Percentiles rank a stretch among this genome's conserved stretches.
These are phyloP conservation scores for Charina bottae DNA, from an alignment of 2,113 vertebrate species.

Conservation along the genomic window DNA sequence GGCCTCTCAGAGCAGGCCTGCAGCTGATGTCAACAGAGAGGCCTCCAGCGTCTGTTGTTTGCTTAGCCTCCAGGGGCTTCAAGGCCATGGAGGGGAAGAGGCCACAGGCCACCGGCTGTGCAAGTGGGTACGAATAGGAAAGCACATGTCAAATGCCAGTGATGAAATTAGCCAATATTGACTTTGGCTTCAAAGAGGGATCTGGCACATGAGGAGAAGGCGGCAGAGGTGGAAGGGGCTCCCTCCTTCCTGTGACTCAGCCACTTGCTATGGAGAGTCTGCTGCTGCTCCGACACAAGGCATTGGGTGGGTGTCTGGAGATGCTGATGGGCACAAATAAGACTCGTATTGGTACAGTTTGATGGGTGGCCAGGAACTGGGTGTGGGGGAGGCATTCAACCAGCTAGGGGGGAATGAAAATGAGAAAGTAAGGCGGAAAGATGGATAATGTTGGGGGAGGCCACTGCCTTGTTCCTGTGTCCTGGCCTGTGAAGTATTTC, in stretches of 20 bases:
- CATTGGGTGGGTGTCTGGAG: background rate
- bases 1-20: background rate
- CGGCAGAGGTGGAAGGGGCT: too few species aligned
- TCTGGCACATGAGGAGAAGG: background rate
- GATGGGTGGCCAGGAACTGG: background rate
- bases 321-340: background rate
- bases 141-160: background rate
- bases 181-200: constrained; percentile 13
- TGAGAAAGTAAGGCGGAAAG: background rate
- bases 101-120: background rate
- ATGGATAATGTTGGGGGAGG: background rate
- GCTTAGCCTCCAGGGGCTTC: background rate
- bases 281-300: background rate
- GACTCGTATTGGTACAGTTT: background rate
- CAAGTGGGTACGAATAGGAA: background rate
- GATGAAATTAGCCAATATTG: constrained; percentile 25
- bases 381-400: background rate
- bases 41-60: background rate
- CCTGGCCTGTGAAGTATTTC: background rate
- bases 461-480: background rate
- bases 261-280: background rate
- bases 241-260: background rate
- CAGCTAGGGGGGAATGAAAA: background rate
- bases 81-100: background rate
- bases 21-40: background rate